Conservation (phyloP, 35 echinoderm and acorn worm genomes). For the Stichopus chloronotus region DNA sequence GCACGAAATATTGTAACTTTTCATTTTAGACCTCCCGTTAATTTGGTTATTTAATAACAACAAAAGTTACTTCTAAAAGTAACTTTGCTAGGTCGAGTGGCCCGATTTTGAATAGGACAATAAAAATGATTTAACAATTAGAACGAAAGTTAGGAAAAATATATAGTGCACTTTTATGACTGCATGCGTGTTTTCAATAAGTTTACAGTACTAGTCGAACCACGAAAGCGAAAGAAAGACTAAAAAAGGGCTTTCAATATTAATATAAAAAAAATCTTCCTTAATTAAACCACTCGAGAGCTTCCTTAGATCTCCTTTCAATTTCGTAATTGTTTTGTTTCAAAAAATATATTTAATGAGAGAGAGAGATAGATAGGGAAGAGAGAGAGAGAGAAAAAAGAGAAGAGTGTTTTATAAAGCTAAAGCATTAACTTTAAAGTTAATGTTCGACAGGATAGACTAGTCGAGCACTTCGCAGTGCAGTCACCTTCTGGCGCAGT, state of each 20-base stretch:
- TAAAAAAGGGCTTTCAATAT: constrained; percentile 29
- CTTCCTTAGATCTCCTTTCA: constrained; percentile 29
- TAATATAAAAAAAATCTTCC: constrained; percentile 8
- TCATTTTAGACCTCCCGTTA: not conserved
- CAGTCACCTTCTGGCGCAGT: not conserved
- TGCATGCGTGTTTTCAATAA: constrained; percentile 11
- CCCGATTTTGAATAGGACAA: not conserved
- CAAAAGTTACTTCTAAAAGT: constrained; percentile 47
- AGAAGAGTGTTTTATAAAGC: not conserved
- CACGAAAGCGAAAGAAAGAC: constrained; percentile 31
- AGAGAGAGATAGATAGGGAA: too few relatives aligned
- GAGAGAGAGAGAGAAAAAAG: not conserved
- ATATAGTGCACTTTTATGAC: not conserved
- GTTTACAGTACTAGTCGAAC: not conserved
- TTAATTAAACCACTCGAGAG: constrained; percentile 16
- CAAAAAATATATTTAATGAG: not conserved
- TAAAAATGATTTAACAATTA: constrained; percentile 37
- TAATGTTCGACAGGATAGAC: not conserved
- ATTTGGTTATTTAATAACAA: constrained; percentile 40
- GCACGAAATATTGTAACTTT: not conserved
- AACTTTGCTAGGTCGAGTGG: not conserved
- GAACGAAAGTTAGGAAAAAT: constrained; percentile 1
- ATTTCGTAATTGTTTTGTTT: constrained; percentile 53
- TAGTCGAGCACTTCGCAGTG: not conserved
- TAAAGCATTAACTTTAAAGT: not conserved